Evolutionary conservation across 2,797 vertebrate species (phyloP).

Genomic region (Mormyrops attenuatus): DNA sequence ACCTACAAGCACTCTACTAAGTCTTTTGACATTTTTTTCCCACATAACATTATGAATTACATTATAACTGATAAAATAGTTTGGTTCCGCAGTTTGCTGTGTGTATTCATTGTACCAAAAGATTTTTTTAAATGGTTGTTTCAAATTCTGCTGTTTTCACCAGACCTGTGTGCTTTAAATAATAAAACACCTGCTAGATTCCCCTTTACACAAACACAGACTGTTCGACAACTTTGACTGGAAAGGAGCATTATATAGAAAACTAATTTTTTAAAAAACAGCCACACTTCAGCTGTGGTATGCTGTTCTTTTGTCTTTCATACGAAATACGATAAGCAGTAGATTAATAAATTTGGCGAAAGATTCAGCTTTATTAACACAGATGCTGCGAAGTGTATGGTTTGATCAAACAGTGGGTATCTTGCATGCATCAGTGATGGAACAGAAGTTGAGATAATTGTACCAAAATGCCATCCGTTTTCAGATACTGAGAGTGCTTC

Average conservation of each 20-base stretch:
- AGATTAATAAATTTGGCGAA: conserved; percentile 18
- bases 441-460: conserved; percentile 46
- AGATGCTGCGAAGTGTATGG: conserved; percentile 33
- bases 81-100: background rate
- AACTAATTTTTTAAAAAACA: background rate
- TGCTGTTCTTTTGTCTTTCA: background rate
- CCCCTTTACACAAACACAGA: background rate
- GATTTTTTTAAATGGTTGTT: background rate
- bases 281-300: background rate
- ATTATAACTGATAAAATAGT: background rate
- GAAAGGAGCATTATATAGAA: background rate
- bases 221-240: background rate
- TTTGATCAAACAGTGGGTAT: conserved; percentile 29
- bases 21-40: background rate
- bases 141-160: background rate
- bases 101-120: background rate
- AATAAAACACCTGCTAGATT: background rate
- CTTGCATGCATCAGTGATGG: conserved; percentile 40
- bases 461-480: conserved; percentile 38
- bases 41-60: background rate
- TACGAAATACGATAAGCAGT: background rate
- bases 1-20: background rate
- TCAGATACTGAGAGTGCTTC: conserved; percentile 31
- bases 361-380: conserved; percentile 28
- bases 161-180: background rate